Base-by-base conservation (phyloP, 2,888 invertebrate genomes). In the Amblyteles armatorius region DNA sequence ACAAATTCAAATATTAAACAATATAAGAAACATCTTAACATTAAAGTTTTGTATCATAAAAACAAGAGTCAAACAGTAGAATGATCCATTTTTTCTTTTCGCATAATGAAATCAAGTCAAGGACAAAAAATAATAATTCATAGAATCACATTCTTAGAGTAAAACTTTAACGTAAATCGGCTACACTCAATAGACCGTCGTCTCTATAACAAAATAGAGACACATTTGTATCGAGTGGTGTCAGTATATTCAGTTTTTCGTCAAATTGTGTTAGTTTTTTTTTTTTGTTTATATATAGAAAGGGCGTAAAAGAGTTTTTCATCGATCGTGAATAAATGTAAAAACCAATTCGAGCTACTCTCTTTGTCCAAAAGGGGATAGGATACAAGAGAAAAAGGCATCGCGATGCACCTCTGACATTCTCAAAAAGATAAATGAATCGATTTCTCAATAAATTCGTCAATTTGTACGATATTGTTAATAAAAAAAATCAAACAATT, bases 31-130 rank as follows among this genome's bases (percentile, higher is more conserved):
- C 87, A 88, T 88, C 87, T 88, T 88, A 88, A 86, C 22, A 79
- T 65, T 76, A 71, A 78, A 22, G 22, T 69, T 55, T 11, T 19
- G 26, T 87, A 87, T 88, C 72, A 88, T 89, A 88, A 87, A 90
- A 90, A 91, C 90, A 89, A 77, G 48, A 89, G 88, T 90, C 89
- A 90, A 91, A 91, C 90, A 91, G 91, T 90, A 91, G 90, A 87
- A 93, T 92, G 92, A 92, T 92, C 88, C 92, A 91, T 92, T 91
- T 71, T 69, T 74, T 65, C 65, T 63, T 65, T 57, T 81, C 77
- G 77, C 87, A 85, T 87, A 91, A 93, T 92, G 92, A 92, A 93
- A 93, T 93, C 93, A 92, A 93, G 92, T 93, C 92, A 92, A 90
- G 85, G 86, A 16, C 44, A 83, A 87, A 88, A 80, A 67, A 83